These are phyloP conservation scores for Spizaetus ornatus DNA, from an alignment of 2,113 vertebrate species.

Conservation along the genomic window DNA sequence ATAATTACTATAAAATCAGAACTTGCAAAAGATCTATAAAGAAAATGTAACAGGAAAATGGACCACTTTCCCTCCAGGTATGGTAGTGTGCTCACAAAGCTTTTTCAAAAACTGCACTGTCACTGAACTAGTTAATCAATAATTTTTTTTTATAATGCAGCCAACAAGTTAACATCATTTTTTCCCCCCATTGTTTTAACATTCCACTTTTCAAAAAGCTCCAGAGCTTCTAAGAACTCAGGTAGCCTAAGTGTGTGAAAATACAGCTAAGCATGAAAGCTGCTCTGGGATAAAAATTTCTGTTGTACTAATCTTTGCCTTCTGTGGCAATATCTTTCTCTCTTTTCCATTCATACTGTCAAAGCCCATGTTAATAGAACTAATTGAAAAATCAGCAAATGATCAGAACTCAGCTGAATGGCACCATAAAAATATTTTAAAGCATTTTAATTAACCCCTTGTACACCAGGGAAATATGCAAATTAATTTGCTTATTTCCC, in stretches of 20 bases:
- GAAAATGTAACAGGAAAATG: not conserved
- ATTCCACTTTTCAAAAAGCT: not conserved
- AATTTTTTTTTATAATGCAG: not conserved
- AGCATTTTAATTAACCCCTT: conserved; percentile 28
- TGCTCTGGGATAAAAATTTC: not conserved
- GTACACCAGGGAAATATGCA: not conserved
- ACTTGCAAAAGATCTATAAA: not conserved
- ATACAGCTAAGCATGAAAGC: not conserved
- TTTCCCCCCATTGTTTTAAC: not conserved
- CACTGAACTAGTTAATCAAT: not conserved
- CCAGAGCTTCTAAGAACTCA: not conserved
- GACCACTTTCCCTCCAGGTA: not conserved
- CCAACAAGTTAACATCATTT: not conserved
- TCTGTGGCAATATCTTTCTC: not conserved
- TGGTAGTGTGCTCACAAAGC: not conserved
- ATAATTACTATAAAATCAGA: not conserved
- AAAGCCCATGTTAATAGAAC: not conserved
- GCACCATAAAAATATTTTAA: not conserved
- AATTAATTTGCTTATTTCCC: conserved; percentile 23
- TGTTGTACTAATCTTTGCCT: not conserved
- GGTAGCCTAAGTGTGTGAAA: not conserved
- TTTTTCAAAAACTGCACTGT: not conserved
- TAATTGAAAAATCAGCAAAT: not conserved
- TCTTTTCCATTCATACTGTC: not conserved
- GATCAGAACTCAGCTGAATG: not conserved